Evolutionary conservation across 1,140 invertebrate species (phyloP), one percentile per base, ranked within the genome.

Genomic region (Bilobella aurantiaca): DNA sequence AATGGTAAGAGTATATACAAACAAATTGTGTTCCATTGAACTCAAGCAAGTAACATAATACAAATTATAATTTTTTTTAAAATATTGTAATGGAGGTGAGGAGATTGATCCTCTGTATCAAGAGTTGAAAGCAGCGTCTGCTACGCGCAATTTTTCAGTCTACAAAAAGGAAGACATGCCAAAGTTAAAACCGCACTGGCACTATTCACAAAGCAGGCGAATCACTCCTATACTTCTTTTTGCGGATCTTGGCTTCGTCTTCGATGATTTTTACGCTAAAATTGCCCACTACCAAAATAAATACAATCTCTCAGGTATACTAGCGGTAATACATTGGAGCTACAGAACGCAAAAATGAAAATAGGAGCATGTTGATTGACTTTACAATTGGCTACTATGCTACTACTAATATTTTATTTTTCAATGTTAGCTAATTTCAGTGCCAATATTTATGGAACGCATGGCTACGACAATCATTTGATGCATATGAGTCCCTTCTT

Each of bases 401-500:
- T 53, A 28, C 5, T 23, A 46, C 3, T 12, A 18, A 23, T 5
- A 5, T 23, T 14, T 53, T 16, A 16, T 5, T 12, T 53, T 53
- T 53, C 8, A 18, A 18, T 53, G 8, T 23, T 23, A 14, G 32
- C 8, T n/a, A 16, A 37, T 21, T 62, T 1, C 8, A n/a, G 28
- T 31, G 31, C 56, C 68, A 18, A 59, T n/a, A 75, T 78, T 73
- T 84, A 82, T 74, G 86, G 86, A 1, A 73, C 81, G n/a, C 86
- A 88, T 74, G 87, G 87, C 1, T 88, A 87, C 70, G 81, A 84
- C 66, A 86, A 86, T 68, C 75, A 75, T 18, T 73, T 77, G 1
- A 61, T 68, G 32, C 76, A 78, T 18, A 88, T 88, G 86, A 80
- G 82, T 73, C 82, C 86, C 29, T 82, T 86, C 67, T 88, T 88